Evolutionary conservation across 2,888 invertebrate genomes (phyloP).

Genomic region (Sympetrum striolatum): DNA sequence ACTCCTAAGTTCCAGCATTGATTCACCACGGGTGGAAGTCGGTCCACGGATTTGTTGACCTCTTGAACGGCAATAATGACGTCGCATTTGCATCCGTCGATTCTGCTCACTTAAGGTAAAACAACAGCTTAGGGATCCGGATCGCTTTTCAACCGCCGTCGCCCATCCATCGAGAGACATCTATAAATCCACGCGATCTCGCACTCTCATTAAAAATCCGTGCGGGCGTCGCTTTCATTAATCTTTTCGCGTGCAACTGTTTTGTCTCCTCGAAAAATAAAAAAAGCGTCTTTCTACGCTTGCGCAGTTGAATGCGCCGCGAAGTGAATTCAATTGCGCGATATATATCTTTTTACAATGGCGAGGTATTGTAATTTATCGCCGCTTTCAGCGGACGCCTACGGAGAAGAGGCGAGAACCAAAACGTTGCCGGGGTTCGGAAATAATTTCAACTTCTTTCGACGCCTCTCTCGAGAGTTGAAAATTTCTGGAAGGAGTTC

Average conservation of each 20-base stretch:
- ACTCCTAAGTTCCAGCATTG: too few relatives aligned
- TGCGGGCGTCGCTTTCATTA: not conserved
- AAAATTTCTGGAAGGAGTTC: not conserved
- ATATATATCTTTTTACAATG: not conserved
- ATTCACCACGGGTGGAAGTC: too few relatives aligned
- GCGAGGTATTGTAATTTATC: not conserved
- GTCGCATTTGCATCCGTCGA: too few relatives aligned
- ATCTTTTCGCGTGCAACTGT: not conserved
- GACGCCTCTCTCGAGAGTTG: not conserved
- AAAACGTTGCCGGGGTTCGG: not conserved
- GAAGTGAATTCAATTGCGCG: not conserved
- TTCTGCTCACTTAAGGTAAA: too few relatives aligned
- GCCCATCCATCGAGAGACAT: not conserved
- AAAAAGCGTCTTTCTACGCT: not conserved
- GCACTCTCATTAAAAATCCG: not conserved
- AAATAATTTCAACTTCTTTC: not conserved
- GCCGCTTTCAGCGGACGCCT: not conserved
- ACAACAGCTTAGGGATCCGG: too few relatives aligned
- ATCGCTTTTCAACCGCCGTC: not conserved
- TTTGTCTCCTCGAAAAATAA: not conserved
- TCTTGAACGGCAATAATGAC: too few relatives aligned
- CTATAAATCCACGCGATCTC: not conserved
- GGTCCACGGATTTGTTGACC: too few relatives aligned
- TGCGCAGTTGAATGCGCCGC: not conserved
- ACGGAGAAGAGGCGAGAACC: not conserved